These are phyloP conservation scores for Isichthys henryi DNA, from an alignment of 2,113 vertebrate genomes.

Conservation along the genomic window DNA sequence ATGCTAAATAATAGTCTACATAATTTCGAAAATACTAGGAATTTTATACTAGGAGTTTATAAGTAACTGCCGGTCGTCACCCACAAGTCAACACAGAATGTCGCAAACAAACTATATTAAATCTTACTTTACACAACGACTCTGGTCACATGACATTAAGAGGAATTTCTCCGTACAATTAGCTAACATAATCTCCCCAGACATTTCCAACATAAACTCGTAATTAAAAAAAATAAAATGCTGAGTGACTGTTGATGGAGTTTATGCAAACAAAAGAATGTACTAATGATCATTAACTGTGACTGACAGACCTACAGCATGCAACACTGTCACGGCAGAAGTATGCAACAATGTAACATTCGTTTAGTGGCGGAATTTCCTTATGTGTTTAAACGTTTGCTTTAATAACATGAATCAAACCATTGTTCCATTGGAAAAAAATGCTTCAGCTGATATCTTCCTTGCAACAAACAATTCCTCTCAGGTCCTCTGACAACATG, in stretches of 20 bases:
- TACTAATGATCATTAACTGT: neutral
- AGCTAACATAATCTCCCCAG: neutral
- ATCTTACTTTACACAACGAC: neutral
- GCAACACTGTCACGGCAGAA: neutral
- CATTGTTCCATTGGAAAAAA: neutral
- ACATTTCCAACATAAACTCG: neutral
- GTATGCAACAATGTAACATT: neutral
- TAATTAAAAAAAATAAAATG: neutral
- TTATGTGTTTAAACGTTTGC: neutral
- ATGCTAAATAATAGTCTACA: neutral
- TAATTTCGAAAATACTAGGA: neutral
- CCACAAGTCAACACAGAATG: neutral
- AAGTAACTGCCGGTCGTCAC: neutral
- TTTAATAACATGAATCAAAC: neutral
- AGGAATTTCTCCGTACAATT: neutral
- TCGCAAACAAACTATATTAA: neutral
- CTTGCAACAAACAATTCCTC: neutral
- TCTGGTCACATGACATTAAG: neutral
- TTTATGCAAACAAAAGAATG: neutral
- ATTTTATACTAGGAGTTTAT: too few species aligned
- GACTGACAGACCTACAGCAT: neutral
- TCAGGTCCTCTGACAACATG: neutral
- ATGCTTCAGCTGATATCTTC: neutral
- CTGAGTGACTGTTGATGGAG: neutral
- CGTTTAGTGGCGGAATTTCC: neutral